phyloP scores from a whole-genome alignment of 1,140 invertebrate genomes.

The Lepeophtheirus salmonis region DNA sequence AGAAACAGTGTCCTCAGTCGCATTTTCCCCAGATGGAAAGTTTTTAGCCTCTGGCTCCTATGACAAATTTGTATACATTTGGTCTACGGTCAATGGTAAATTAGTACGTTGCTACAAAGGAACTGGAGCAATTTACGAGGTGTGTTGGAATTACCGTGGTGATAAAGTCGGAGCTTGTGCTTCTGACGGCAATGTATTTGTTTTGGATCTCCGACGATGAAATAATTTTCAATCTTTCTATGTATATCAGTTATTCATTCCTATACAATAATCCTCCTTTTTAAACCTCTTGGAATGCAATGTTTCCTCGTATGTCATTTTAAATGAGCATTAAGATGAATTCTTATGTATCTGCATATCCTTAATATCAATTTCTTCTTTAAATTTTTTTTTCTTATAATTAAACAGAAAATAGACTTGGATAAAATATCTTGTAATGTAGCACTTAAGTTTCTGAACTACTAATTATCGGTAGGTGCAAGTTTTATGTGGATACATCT shows the following conservation, averaged over 20 bases:
- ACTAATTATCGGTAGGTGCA: no score
- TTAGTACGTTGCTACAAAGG: conserved; percentile 92
- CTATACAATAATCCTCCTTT: not conserved
- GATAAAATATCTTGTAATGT: no score
- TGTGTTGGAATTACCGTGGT: conserved; percentile 94
- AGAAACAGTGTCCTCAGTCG: conserved; percentile 67
- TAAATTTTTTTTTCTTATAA: no score
- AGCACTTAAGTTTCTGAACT: no score
- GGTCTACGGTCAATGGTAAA: conserved; percentile 89
- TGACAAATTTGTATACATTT: conserved; percentile 98
- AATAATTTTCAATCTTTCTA: no score
- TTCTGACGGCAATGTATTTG: conserved; percentile 75
- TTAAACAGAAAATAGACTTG: no score
- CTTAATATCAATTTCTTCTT: no score
- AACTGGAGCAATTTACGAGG: conserved; percentile 95
- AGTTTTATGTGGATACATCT: no score
- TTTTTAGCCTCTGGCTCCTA: conserved; percentile 94
- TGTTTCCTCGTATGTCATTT: no score
- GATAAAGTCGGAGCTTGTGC: conserved; percentile 97
- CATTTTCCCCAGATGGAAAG: conserved; percentile 69
- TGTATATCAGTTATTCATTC: not conserved
- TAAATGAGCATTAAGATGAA: no score
- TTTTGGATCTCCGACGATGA: conserved; percentile 30
- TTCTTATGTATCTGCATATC: no score
- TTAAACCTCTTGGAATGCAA: no score